phyloP scores from a whole-genome alignment of 2,113 vertebrate species.

The Hippopotamus amphibius region DNA sequence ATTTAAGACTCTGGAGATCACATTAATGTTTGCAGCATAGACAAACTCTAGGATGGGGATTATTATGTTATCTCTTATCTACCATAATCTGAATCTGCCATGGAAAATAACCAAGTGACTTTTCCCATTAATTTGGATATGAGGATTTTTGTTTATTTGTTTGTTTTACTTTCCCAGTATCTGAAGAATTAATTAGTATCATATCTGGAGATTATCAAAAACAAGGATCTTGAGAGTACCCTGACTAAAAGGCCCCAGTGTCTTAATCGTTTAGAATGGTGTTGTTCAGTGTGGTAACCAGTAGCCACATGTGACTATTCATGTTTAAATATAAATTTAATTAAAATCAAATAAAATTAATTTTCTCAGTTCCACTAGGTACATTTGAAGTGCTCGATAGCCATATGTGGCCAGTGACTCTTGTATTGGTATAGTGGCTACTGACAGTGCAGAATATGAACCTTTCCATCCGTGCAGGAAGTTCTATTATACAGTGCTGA shows the following conservation, averaged over 20 bases:
- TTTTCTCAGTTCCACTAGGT: neutral
- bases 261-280: constrained; percentile 7
- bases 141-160: neutral
- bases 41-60: neutral
- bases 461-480: neutral
- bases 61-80: neutral
- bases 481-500: neutral
- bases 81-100: neutral
- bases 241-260: neutral
- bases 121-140: neutral
- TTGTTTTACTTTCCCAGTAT: neutral
- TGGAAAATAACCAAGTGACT: neutral
- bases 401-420: neutral
- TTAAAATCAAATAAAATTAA: neutral
- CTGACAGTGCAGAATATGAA: neutral
- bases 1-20: neutral
- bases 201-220: neutral
- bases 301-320: neutral
- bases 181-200: neutral
- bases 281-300: neutral
- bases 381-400: neutral
- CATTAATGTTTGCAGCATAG: neutral
- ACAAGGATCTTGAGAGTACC: neutral
- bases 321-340: neutral
- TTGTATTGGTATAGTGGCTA: neutral